These are phyloP conservation scores for Harmothoe impar DNA, from an alignment of 2,888 invertebrate genomes.

Conservation along the genomic window DNA sequence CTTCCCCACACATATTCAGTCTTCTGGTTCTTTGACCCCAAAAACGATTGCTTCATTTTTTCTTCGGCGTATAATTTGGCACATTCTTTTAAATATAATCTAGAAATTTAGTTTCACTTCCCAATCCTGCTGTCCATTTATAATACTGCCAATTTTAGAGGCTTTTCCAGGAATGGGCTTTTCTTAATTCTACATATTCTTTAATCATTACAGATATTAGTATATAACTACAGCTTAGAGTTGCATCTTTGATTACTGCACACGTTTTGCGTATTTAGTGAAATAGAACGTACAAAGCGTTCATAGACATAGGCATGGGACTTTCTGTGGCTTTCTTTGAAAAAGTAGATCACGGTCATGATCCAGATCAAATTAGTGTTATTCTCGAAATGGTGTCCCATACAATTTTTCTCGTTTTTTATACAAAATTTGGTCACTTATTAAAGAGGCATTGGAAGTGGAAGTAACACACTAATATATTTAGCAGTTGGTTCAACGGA, in stretches of 20 bases:
- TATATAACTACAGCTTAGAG: neutral
- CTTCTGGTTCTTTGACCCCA: neutral
- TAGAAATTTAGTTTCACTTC: neutral
- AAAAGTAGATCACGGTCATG: too few species aligned
- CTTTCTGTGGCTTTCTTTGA: neutral
- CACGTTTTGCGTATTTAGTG: neutral
- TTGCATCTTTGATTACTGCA: neutral
- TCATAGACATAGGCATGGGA: neutral
- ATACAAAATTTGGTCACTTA: too few species aligned
- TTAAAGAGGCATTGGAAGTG: too few species aligned
- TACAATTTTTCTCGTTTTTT: too few species aligned
- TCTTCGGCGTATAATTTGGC: neutral
- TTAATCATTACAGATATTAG: neutral
- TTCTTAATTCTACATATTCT: neutral
- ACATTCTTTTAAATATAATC: neutral
- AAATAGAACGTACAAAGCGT: neutral
- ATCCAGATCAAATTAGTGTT: too few species aligned
- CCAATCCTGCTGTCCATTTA: neutral
- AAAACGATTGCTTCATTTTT: neutral
- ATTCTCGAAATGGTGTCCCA: too few species aligned
- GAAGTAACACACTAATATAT: too few species aligned
- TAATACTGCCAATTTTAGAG: conserved; percentile 13
- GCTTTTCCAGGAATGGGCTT: neutral
- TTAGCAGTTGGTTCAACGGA: too few species aligned
- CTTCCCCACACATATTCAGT: neutral